Evolutionary conservation across 2,888 invertebrate genomes (phyloP), one percentile per base, ranked within the genome.

Genomic region (Stenichneumon culpator): DNA sequence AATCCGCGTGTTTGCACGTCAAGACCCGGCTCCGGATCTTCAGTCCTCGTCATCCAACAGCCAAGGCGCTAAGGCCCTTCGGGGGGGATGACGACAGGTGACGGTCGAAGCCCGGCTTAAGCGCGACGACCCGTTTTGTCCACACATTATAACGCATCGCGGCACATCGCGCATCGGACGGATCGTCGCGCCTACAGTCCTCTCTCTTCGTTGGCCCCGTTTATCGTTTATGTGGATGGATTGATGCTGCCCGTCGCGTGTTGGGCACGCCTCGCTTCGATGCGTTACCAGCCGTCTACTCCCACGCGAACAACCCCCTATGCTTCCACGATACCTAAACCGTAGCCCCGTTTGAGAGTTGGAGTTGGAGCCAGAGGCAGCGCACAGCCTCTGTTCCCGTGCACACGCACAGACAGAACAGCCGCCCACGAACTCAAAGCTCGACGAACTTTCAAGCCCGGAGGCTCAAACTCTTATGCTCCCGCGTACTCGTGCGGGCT

Each of bases 231-330:
- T 90, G 93, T 91, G 93, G 92, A 92, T 93, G 92, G 92, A 93
- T 93, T 92, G 93, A 93, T 93, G 92, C 93, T 91, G 93, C 90
- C 91, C 91, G 91, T 89, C 90, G 92, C 93, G 93, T 93, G 93
- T 93, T 90, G 91, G 92, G 93, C 93, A 93, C 92, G 91, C 91
- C 91, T 93, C 92, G 93, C 92, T 92, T 91, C 93, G 91, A 90
- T 92, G 93, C 92, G 92, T 91, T 90, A 92, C 92, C 92, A 92
- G 91, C 92, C 95, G 95, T 95, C 95, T 94, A 94, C 92, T 93
- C 94, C 94, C 94, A 94, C 94, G 92, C 93, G 90, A 92, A 91
- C 90, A 83, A 73, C 65, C 83, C 87, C 86, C 77, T 85, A 83
- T 85, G 83, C 83, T 87, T 88, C 88, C 87, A 87, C 80, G 88